phyloP scores from a whole-genome alignment of 1,140 invertebrate species.

The Neodiprion fabricii region DNA sequence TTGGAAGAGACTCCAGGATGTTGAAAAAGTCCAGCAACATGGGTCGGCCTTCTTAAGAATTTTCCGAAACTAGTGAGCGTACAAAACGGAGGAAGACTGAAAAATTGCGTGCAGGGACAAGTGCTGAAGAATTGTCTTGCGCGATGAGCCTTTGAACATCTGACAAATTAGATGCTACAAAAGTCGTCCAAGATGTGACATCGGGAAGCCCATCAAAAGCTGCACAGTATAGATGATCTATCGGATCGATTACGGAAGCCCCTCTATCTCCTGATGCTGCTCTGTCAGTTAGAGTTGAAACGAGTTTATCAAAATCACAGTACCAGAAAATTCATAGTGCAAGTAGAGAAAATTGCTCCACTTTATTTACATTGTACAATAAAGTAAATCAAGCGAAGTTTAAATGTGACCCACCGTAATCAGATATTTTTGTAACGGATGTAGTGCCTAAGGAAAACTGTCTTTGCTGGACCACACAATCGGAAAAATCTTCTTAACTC shows the following conservation, averaged over 20 bases:
- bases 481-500: constrained; percentile 21
- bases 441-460: constrained; percentile 28
- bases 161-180: constrained; percentile 12
- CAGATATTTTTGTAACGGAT: constrained; percentile 24
- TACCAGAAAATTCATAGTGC: constrained; percentile 16
- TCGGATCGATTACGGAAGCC: constrained; percentile 15
- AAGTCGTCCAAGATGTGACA: constrained; percentile 20
- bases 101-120: background rate
- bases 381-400: constrained; percentile 2
- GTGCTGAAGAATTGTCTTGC: constrained; percentile 11
- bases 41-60: background rate
- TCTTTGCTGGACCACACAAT: constrained; percentile 32
- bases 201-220: constrained; percentile 5
- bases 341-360: constrained; percentile 9
- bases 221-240: constrained; percentile 14
- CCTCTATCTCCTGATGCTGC: constrained; percentile 15
- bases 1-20: background rate
- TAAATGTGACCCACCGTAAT: constrained; percentile 12
- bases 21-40: background rate
- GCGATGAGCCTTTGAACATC: constrained; percentile 13
- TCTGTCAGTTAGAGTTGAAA: constrained; percentile 18
- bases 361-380: constrained; percentile 14
- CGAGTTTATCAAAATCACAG: constrained; percentile 14
- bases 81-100: constrained; percentile 7
- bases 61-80: background rate